phyloP scores from a whole-genome alignment of 2,888 invertebrate species.

The Acleris emargana region DNA sequence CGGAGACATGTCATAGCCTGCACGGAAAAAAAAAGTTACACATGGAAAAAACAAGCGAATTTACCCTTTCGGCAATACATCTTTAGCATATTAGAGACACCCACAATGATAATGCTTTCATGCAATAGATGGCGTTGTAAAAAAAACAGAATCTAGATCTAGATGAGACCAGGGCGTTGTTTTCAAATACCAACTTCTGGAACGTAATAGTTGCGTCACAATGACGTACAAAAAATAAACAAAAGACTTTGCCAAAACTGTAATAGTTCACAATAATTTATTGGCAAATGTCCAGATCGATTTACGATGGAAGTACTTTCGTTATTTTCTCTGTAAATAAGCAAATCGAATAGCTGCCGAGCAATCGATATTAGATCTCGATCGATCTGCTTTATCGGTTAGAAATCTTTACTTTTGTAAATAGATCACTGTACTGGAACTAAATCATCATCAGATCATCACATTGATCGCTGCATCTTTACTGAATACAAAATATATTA shows the following conservation, averaged over 20 bases:
- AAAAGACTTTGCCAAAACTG: constrained; percentile 22
- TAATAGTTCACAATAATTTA: constrained; percentile 13
- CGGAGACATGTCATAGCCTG: constrained; percentile 99
- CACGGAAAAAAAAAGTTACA: constrained; percentile 35
- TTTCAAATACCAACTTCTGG: too few species aligned
- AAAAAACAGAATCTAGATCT: constrained; percentile 6
- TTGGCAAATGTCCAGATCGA: constrained; percentile 25
- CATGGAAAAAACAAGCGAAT: not conserved
- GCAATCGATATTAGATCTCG: not conserved
- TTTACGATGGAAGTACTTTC: constrained; percentile 17
- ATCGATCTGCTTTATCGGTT: not conserved
- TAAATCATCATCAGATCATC: too few species aligned
- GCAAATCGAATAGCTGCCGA: not conserved
- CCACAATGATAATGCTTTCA: not conserved
- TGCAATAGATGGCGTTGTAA: constrained; percentile 20
- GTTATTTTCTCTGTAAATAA: constrained; percentile 19
- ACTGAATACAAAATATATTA: too few species aligned
- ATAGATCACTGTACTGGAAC: too few species aligned
- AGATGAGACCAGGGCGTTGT: not conserved
- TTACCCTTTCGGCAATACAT: constrained; percentile 11
- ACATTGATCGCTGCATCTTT: too few species aligned
- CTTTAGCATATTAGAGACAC: constrained; percentile 22
- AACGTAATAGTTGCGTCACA: constrained; percentile 1
- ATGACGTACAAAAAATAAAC: constrained; percentile 23
- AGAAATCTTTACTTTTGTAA: not conserved